Conservation (phyloP, 2,113 vertebrate species). For the Thomomys bottae region DNA sequence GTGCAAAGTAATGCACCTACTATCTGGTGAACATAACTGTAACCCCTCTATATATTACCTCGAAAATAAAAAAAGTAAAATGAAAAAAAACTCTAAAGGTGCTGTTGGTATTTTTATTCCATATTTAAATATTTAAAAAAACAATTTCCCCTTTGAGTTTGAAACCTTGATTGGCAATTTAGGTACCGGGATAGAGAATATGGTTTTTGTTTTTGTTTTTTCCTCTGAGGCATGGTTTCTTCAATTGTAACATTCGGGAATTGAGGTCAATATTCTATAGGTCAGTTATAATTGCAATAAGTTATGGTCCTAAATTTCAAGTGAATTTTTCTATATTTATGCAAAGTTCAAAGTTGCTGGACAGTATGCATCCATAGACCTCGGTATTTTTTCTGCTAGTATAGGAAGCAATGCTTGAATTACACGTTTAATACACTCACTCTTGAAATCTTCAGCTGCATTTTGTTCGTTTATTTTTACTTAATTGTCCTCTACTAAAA, state of each 20-base stretch:
- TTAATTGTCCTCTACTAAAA: neutral
- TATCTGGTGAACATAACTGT: too few relatives aligned
- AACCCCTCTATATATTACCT: too few relatives aligned
- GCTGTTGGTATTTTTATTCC: constrained; percentile 37
- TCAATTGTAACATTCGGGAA: neutral
- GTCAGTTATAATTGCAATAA: constrained; percentile 21
- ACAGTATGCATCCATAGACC: neutral
- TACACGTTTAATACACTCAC: neutral
- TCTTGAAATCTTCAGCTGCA: neutral
- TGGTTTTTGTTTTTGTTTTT: neutral
- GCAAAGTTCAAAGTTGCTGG: neutral
- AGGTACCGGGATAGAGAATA: neutral
- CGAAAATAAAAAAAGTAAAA: too few relatives aligned
- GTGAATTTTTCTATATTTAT: constrained; percentile 22
- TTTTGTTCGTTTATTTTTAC: constrained; percentile 20
- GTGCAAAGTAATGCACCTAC: too few relatives aligned
- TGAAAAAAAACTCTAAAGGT: too few relatives aligned
- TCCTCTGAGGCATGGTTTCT: constrained; percentile 31
- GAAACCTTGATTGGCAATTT: neutral
- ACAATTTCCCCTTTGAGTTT: neutral
- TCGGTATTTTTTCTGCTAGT: constrained; percentile 42
- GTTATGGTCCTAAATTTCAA: constrained; percentile 55
- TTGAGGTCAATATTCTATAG: constrained; percentile 30
- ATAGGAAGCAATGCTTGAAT: constrained; percentile 36
- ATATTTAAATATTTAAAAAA: constrained; percentile 39